These are phyloP conservation scores for Heliopora coerulea DNA, from an alignment of 92 coral and sea anemone genomes.

Conservation along the genomic window DNA sequence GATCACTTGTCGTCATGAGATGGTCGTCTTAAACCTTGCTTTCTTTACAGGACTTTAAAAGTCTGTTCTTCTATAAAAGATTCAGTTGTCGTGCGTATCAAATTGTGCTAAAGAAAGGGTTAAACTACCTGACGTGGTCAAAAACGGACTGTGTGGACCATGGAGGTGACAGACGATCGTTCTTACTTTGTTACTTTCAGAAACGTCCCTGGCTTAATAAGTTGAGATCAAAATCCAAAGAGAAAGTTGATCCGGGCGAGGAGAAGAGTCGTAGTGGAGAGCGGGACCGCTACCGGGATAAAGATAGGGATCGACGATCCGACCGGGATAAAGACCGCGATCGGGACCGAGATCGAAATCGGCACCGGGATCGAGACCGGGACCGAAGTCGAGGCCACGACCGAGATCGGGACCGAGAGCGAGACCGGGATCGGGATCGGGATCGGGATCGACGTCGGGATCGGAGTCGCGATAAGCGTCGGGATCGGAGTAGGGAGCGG, in stretches of 20 bases:
- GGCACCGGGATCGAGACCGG: conserved; percentile 30
- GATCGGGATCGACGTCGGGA: conserved; percentile 55
- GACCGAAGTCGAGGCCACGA: conserved; percentile 46
- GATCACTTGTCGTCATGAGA: too few species aligned
- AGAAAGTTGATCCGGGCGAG: conserved; percentile 20
- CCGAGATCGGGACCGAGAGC: conserved; percentile 49
- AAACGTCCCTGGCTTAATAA: conserved; percentile 53
- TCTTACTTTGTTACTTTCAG: conserved; percentile 33
- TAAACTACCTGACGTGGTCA: too few species aligned
- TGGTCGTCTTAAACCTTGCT: too few species aligned
- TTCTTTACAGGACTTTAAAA: too few species aligned
- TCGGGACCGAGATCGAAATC: conserved; percentile 27
- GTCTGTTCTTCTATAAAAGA: too few species aligned
- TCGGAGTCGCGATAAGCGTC: conserved; percentile 44
- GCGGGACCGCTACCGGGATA: conserved; percentile 37
- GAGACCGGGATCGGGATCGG: conserved; percentile 57
- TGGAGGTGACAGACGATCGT: too few species aligned
- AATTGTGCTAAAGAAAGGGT: too few species aligned
- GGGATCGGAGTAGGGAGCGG: conserved; percentile 47
- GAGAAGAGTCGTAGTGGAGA: conserved; percentile 19
- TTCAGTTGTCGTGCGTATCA: too few species aligned
- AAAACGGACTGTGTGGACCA: too few species aligned
- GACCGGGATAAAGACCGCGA: conserved; percentile 46
- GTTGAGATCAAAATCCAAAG: conserved; percentile 6
- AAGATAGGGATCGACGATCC: conserved; percentile 22